Base-by-base conservation (phyloP, 2,888 invertebrate species). In the Melipona beecheii region DNA sequence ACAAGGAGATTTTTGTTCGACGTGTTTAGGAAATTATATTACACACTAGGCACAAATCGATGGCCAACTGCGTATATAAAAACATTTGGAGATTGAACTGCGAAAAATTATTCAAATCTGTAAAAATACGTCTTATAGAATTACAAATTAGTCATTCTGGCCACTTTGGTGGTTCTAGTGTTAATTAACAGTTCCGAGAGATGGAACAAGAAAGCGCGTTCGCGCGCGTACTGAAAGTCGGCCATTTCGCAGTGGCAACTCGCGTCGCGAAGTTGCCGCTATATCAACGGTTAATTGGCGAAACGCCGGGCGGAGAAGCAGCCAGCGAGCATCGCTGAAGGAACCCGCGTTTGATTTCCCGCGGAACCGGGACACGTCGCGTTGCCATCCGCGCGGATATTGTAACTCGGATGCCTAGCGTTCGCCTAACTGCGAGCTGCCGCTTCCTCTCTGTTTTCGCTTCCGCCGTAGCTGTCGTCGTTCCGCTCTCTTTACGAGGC, bases 231-330 rank as follows among this genome's bases (percentile, higher is more conserved):
- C 21, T 24, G 50, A 17, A 66, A 60, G 43, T 75, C 52, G 27
- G 31, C 49, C 49, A 49, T 31, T 56, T 49, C 60, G n/a, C 56
- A 36, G 52, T 19, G 49, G 6, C 9, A 43, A 43, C 49, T 36
- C 27, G 27, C 31, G 21, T 31, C 27, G 54, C 62, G 60, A 72
- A n/a, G 31, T 36, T 79, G 50, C 52, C 80, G 76, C 36, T 78
- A 86, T 72, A 87, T 87, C 87, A 88, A 86, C 79, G 27, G 81
- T 84, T 89, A 89, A 89, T 89, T 83, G 89, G 78, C 76, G 84
- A 78, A 85, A 75, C 69, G 66, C 49, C 78, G 74, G 73, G 72
- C 56, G 82, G 50, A n/a, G 64, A 65, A 68, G 27, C 64, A 66
- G 66, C 62, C n/a, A 43, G 43, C 43, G 43, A 43, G 43, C 9